Conservation (phyloP, 2,888 invertebrate species). For the Pardosa pseudoannulata region DNA sequence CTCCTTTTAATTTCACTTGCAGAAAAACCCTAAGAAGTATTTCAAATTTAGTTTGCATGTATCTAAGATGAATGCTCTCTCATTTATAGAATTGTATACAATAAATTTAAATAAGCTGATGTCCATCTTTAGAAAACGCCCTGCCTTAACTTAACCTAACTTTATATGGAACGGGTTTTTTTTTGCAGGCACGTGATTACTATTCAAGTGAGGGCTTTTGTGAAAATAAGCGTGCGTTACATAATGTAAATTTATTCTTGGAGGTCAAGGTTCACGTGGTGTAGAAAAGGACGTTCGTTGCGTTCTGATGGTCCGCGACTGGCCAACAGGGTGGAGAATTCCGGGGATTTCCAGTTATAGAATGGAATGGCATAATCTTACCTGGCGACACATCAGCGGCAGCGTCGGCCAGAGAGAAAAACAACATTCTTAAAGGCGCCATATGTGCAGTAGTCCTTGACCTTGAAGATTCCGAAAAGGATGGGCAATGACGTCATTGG, state of each 20-base stretch:
- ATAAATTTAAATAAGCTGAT: no score
- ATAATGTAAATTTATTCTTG: constrained; percentile 3
- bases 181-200: no score
- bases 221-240: neutral
- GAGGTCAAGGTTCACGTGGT: constrained; percentile 6
- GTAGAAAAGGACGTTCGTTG: no score
- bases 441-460: constrained; percentile 38
- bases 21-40: no score
- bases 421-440: constrained; percentile 52
- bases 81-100: no score
- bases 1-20: no score
- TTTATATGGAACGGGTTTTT: no score
- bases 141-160: no score
- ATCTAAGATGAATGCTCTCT: no score
- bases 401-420: constrained; percentile 26
- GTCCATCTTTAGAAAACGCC: no score
- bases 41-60: no score
- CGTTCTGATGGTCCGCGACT: neutral
- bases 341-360: constrained; percentile 40
- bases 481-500: constrained; percentile 4
- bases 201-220: neutral
- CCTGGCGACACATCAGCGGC: constrained; percentile 47
- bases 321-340: neutral
- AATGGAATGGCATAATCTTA: constrained; percentile 41
- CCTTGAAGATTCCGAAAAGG: constrained; percentile 36